These are phyloP conservation scores for Isotomurus palustris DNA, from an alignment of 2,888 invertebrate species.

Conservation along the genomic window DNA sequence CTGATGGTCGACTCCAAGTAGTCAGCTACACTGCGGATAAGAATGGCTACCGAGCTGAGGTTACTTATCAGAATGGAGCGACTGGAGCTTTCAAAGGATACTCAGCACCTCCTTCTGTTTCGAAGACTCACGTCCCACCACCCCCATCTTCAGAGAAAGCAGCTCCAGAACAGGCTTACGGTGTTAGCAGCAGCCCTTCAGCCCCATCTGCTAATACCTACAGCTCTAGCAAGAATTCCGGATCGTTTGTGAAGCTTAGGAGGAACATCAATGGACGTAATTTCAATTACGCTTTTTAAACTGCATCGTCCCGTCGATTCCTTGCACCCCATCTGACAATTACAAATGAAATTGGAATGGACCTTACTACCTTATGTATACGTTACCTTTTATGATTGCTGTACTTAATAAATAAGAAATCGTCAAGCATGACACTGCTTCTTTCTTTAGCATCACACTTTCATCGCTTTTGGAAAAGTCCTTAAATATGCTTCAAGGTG, in stretches of 20 bases:
- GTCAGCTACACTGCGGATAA: conserved; percentile 41
- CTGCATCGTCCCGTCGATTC: too few species aligned
- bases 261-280: conserved; percentile 17
- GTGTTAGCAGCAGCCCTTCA: too few species aligned
- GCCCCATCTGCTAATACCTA: background rate
- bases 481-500: too few species aligned
- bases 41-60: conserved; percentile 36
- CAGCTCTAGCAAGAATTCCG: conserved; percentile 7
- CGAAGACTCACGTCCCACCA: conserved; percentile 12
- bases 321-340: too few species aligned
- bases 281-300: conserved; percentile 22
- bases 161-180: background rate
- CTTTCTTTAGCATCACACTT: too few species aligned
- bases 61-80: conserved; percentile 22
- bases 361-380: too few species aligned
- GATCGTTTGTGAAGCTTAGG: conserved; percentile 24
- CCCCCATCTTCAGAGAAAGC: background rate
- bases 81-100: conserved; percentile 7
- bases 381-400: too few species aligned
- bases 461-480: too few species aligned
- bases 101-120: conserved; percentile 7
- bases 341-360: too few species aligned
- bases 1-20: conserved; percentile 39
- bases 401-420: too few species aligned
- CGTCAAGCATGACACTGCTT: too few species aligned